Conservation (phyloP, 2,797 vertebrate species). For the Rachycentron canadum region DNA sequence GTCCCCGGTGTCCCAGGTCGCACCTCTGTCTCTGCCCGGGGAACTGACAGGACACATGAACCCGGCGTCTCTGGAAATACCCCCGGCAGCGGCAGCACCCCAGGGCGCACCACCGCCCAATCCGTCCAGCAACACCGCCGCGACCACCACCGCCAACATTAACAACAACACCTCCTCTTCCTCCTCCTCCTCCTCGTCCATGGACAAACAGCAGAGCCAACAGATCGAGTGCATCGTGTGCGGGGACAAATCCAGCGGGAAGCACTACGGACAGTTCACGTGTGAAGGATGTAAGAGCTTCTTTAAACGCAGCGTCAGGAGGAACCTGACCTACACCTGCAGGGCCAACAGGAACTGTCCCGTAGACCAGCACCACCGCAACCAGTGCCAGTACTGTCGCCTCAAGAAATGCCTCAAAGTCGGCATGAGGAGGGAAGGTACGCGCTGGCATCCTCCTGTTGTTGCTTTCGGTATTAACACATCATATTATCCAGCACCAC, state of each 20-base stretch:
- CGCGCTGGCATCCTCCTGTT: conserved; percentile 31
- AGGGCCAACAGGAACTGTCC: conserved; percentile 97
- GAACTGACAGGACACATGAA: conserved; percentile 80
- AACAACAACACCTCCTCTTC: conserved; percentile 70
- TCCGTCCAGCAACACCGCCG: conserved; percentile 84
- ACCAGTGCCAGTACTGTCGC: conserved; percentile 99
- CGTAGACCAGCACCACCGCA: conserved; percentile 98
- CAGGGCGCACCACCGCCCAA: conserved; percentile 89
- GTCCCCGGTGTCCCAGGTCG: conserved; percentile 90
- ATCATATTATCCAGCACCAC: conserved; percentile 7
- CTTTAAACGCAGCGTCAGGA: conserved; percentile 96
- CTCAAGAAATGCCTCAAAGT: conserved; percentile 99
- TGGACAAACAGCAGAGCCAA: conserved; percentile 93
- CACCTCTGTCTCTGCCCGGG: conserved; percentile 82
- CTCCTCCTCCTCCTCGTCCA: conserved; percentile 80
- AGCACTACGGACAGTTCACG: conserved; percentile 98
- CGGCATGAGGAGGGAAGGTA: conserved; percentile 99
- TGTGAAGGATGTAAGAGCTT: conserved; percentile 99
- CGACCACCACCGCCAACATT: conserved; percentile 82
- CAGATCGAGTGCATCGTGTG: conserved; percentile 97
- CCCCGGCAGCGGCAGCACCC: conserved; percentile 87
- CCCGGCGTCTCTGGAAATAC: conserved; percentile 79
- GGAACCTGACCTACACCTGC: conserved; percentile 97
- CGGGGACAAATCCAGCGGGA: conserved; percentile 97
- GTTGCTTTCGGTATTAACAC: conserved; percentile 34